phyloP scores from a whole-genome alignment of 2,888 invertebrate genomes.

The Ferdinandea cuprea region DNA sequence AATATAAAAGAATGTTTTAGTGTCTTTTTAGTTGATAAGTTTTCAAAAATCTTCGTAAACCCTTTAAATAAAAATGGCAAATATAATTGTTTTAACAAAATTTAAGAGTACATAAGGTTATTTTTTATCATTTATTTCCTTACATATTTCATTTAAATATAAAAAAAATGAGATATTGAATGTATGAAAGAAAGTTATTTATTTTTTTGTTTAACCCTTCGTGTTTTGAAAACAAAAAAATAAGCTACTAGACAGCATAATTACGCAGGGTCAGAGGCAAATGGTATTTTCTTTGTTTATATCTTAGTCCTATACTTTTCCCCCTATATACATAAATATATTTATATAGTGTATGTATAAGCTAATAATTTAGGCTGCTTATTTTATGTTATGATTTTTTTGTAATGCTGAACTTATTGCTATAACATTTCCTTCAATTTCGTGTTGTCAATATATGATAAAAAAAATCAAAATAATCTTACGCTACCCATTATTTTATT shows the following conservation, averaged over 20 bases:
- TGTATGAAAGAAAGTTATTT: background rate
- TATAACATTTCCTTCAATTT: conserved; percentile 18
- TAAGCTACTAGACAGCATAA: background rate
- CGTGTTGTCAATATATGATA: conserved; percentile 28
- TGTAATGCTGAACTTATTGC: conserved; percentile 41
- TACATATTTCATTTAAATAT: conserved; percentile 2
- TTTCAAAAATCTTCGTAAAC: conserved; percentile 62
- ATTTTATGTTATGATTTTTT: background rate
- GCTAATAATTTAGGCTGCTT: background rate
- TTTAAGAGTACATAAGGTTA: conserved; percentile 5
- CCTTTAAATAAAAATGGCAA: conserved; percentile 44
- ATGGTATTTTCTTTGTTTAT: conserved; percentile 56
- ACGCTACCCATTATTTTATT: background rate
- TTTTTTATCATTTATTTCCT: conserved; percentile 13
- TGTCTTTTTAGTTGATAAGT: conserved; percentile 76
- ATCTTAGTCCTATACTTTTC: conserved; percentile 17
- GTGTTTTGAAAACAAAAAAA: conserved; percentile 16
- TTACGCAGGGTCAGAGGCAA: conserved; percentile 59
- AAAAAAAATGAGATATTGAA: conserved; percentile 5
- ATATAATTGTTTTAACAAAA: conserved; percentile 61
- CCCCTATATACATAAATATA: background rate
- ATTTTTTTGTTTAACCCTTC: background rate
- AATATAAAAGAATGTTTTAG: conserved; percentile 75
- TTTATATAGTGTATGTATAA: background rate
- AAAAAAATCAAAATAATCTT: background rate